Percentiles rank a stretch among this genome's conserved stretches.
These are phyloP conservation scores for Eupithecia centaureata DNA, from an alignment of 2,888 invertebrate species.

Conservation along the genomic window DNA sequence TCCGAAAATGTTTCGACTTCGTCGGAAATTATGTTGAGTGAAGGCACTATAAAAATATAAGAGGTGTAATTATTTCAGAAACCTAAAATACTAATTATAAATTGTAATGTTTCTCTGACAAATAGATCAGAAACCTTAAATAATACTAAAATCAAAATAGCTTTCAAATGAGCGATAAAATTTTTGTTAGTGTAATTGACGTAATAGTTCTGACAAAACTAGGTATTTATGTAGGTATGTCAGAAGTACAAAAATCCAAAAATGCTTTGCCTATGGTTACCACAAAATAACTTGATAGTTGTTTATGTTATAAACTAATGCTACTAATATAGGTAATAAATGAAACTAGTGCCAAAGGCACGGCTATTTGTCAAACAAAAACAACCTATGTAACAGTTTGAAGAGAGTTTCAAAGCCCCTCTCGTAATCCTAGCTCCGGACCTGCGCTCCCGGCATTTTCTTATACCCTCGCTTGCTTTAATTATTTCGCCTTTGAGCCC, in stretches of 20 bases:
- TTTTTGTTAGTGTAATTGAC: too few relatives aligned
- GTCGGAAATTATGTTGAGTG: too few relatives aligned
- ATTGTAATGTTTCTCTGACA: too few relatives aligned
- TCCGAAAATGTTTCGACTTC: too few relatives aligned
- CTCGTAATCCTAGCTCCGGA: slow-evolving; percentile 26
- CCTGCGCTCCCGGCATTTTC: slow-evolving; percentile 68
- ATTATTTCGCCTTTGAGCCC: slow-evolving; percentile 81
- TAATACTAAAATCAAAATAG: background rate
- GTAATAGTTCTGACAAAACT: too few relatives aligned
- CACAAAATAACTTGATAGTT: background rate
- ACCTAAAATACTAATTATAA: too few relatives aligned
- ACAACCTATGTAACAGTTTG: background rate
- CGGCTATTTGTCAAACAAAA: slow-evolving; percentile 1
- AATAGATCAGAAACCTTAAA: too few relatives aligned
- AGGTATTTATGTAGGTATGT: too few relatives aligned
- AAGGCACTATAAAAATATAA: too few relatives aligned
- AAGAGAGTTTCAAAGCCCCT: slow-evolving; percentile 19
- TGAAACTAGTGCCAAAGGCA: background rate
- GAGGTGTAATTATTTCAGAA: too few relatives aligned
- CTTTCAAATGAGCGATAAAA: background rate
- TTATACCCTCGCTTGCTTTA: slow-evolving; percentile 73
- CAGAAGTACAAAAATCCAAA: background rate
- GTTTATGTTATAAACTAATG: too few relatives aligned
- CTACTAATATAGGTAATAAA: background rate
- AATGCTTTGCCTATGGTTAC: too few relatives aligned